Evolutionary conservation across 2,888 invertebrate species (phyloP).

Genomic region (Hypomecis atomaria): DNA sequence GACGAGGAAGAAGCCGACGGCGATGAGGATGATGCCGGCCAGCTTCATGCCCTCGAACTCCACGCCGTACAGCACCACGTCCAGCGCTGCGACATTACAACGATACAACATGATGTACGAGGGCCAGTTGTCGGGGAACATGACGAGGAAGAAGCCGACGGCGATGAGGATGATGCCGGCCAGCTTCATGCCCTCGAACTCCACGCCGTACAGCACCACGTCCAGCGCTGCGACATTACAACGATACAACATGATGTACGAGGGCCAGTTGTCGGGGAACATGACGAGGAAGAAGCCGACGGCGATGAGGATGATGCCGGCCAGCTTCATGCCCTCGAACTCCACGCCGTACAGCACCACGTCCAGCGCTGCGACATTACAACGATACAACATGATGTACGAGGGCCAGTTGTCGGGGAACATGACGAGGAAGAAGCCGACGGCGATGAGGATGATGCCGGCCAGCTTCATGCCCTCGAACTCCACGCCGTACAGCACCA

Average conservation of each 20-base stretch:
- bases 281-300: neutral
- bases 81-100: conserved; percentile 86
- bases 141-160: conserved; percentile 91
- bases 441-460: no score
- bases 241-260: conserved; percentile 68
- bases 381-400: conserved; percentile 55
- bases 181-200: no score
- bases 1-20: conserved; percentile 95
- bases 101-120: conserved; percentile 86
- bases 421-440: neutral
- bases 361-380: conserved; percentile 80
- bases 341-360: conserved; percentile 76
- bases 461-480: no score
- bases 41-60: conserved; percentile 97
- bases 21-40: conserved; percentile 96
- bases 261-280: conserved; percentile 57
- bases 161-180: no score
- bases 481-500: no score
- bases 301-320: no score
- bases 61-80: conserved; percentile 93
- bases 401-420: conserved; percentile 69
- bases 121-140: conserved; percentile 98
- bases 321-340: no score
- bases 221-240: conserved; percentile 79
- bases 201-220: conserved; percentile 77